Evolutionary conservation across 1,140 invertebrate genomes (phyloP).

Genomic region (Hyles euphorbiae): DNA sequence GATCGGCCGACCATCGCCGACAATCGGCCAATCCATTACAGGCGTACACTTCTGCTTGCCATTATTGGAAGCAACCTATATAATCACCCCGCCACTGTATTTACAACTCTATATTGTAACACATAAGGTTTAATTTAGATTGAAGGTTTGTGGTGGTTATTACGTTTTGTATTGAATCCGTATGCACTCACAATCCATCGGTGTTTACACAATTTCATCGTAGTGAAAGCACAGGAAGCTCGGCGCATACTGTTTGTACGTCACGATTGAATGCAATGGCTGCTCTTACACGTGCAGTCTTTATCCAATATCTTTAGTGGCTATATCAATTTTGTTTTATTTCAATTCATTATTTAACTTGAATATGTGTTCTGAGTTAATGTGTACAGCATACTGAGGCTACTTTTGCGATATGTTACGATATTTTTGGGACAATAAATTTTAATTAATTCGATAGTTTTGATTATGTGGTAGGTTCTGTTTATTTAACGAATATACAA

Average conservation of each 20-base stretch:
- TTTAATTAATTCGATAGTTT: too few species aligned
- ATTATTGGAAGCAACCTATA: constrained; percentile 14
- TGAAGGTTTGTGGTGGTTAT: background rate
- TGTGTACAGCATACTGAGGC: too few species aligned
- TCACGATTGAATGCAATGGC: constrained; percentile 31
- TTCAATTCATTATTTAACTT: too few species aligned
- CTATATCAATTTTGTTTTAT: too few species aligned
- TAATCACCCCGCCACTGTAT: background rate
- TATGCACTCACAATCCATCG: constrained; percentile 25
- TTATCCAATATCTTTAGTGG: background rate
- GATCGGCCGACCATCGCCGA: constrained; percentile 32
- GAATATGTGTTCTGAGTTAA: too few species aligned
- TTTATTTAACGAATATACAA: too few species aligned
- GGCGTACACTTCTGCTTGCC: constrained; percentile 25
- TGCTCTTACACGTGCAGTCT: constrained; percentile 2
- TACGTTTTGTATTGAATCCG: background rate
- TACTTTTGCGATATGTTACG: too few species aligned
- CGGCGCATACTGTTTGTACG: constrained; percentile 41
- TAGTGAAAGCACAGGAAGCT: constrained; percentile 51
- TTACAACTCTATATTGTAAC: background rate
- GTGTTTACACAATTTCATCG: constrained; percentile 48
- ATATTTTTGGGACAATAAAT: too few species aligned
- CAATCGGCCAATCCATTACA: constrained; percentile 62
- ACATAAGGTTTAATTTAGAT: constrained; percentile 5
- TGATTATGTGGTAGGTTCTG: too few species aligned